phyloP scores from a whole-genome alignment of 2,113 vertebrate genomes.

The Polyodon spathula region DNA sequence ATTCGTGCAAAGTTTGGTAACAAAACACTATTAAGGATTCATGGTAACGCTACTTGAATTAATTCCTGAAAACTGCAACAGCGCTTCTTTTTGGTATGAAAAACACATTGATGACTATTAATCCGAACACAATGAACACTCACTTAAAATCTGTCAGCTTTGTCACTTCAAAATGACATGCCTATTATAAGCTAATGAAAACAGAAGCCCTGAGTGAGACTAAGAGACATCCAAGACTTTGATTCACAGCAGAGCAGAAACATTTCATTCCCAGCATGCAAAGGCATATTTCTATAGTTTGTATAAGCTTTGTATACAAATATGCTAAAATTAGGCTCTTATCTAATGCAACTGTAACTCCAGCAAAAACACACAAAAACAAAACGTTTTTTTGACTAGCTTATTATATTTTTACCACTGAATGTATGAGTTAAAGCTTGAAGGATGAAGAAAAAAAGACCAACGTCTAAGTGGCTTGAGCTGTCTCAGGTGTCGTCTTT shows the following conservation, averaged over 20 bases:
- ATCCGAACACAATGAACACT: slow-evolving; percentile 32
- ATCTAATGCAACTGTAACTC: slow-evolving; percentile 44
- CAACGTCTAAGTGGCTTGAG: too few species aligned
- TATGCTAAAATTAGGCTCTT: slow-evolving; percentile 29
- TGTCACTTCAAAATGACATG: slow-evolving; percentile 58
- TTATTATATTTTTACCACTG: too few species aligned
- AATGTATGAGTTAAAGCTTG: too few species aligned
- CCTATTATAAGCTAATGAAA: slow-evolving; percentile 56
- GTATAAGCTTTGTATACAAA: slow-evolving; percentile 34
- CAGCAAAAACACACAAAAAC: slow-evolving; percentile 18
- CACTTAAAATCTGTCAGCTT: slow-evolving; percentile 52
- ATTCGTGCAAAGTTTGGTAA: slow-evolving; percentile 33
- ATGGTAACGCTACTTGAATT: slow-evolving; percentile 26
- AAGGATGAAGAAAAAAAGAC: too few species aligned
- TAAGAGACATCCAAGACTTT: slow-evolving; percentile 35
- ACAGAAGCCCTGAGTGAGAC: slow-evolving; percentile 39
- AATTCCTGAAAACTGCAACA: slow-evolving; percentile 26
- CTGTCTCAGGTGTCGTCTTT: too few species aligned
- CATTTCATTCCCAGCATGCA: slow-evolving; percentile 24
- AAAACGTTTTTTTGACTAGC: too few species aligned
- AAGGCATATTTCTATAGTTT: slow-evolving; percentile 37
- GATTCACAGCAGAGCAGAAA: slow-evolving; percentile 36
- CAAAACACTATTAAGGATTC: slow-evolving; percentile 28
- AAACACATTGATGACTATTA: slow-evolving; percentile 43
- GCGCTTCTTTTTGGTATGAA: slow-evolving; percentile 41